Percentiles rank a stretch among this genome's conserved stretches.
These are phyloP conservation scores for Drosophila sordidula DNA, from an alignment of 2,888 invertebrate species.

Conservation along the genomic window DNA sequence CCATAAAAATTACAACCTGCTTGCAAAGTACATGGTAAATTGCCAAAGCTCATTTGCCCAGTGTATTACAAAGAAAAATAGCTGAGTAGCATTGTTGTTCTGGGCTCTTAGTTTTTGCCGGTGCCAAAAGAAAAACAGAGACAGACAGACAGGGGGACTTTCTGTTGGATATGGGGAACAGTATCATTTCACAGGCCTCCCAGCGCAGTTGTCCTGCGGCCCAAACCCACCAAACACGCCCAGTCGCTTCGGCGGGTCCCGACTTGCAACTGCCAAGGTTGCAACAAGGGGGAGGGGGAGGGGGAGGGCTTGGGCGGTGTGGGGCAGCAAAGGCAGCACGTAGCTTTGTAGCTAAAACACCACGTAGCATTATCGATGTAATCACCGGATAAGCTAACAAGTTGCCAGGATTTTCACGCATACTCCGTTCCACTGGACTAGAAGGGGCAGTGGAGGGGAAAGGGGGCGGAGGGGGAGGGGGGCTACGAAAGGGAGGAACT, in stretches of 20 bases:
- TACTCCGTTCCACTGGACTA: constrained; percentile 43
- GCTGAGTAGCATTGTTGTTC: constrained; percentile 37
- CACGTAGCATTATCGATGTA: constrained; percentile 85
- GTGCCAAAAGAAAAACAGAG: constrained; percentile 36
- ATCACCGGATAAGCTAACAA: constrained; percentile 85
- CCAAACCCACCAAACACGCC: constrained; percentile 18
- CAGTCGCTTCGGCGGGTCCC: constrained; percentile 22
- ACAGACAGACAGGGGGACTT: constrained; percentile 1
- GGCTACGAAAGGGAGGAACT: constrained; percentile 1
- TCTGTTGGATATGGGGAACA: constrained; percentile 52
- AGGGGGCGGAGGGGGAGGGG: not conserved
- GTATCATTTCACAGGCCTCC: constrained; percentile 55
- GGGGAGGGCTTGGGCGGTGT: not conserved
- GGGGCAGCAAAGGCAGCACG: constrained; percentile 70
- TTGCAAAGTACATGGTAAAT: not conserved
- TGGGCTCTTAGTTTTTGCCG: constrained; percentile 31
- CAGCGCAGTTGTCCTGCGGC: no score
- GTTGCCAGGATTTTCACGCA: constrained; percentile 84
- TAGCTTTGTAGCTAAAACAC: constrained; percentile 77
- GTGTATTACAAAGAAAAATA: constrained; percentile 54
- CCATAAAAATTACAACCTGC: not conserved
- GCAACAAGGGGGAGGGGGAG: no score
- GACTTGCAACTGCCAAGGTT: constrained; percentile 9
- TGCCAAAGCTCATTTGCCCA: not conserved
- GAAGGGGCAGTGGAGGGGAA: not conserved